Evolutionary conservation across 2,888 invertebrate genomes (phyloP), one percentile per base, ranked within the genome.

Genomic region (Pocota personata): DNA sequence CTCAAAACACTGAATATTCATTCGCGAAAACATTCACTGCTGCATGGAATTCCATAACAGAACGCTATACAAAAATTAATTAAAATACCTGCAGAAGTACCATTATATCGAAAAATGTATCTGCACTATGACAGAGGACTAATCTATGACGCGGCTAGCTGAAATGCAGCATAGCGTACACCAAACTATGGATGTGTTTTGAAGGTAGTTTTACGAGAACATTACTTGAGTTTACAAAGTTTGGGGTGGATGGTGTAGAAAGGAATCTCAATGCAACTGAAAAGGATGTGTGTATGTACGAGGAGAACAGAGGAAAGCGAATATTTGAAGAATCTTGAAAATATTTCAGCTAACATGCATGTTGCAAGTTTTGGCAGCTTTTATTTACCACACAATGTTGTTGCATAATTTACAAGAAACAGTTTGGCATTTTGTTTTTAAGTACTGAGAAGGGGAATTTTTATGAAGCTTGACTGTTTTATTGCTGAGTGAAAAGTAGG

Each of bases 1-100:
- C 50, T 58, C 12, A 79, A 40, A 64, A 50, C 50, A 8, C 52
- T 67, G 77, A 83, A 77, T 83, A 83, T 72, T 83, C 78, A 77
- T 78, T 60, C 46, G 48, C 48, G 35, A 19, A 52, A 80, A 35
- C 75, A 46, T 69, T 37, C 48, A 12, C n/a, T 48, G 21, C 64
- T 57, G 60, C 71, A 67, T 52, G 57, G 66, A 78, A 72, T 60
- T 8, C 40, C 50, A 77, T 52, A 72, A 58, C 66, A 60, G 58
- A 80, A 78, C 40, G 52, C 77, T 77, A 52, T 72, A 58, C 50
- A 55, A 64, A 62, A 78, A 69, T 78, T 78, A 83, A 83, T 83
- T 83, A 78, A 83, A 83, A 83, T 73, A 73, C 78, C 62, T 62
- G 40, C 60, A 67, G 58, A 67, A 66, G 66, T 73, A 50, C 62